Conservation (phyloP, 2,113 vertebrate genomes). For the Neofelis nebulosa region DNA sequence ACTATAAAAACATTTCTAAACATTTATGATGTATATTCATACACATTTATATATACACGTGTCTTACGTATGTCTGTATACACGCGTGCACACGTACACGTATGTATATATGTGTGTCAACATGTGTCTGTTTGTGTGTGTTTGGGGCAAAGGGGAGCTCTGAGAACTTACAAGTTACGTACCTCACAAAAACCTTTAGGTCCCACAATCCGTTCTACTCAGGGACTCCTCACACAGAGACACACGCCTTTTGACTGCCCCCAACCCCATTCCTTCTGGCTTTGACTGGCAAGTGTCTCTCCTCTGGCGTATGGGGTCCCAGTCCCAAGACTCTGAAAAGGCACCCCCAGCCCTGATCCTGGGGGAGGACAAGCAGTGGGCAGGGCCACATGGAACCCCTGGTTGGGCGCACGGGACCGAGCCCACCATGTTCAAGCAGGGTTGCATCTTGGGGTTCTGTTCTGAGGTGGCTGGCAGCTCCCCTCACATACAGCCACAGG, state of each 20-base stretch:
- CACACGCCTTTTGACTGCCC: not conserved
- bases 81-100: accelerated
- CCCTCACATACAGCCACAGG: not conserved
- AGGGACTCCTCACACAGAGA: not conserved
- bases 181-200: not conserved
- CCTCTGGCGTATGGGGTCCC: not conserved
- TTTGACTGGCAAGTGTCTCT: not conserved
- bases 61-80: not conserved
- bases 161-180: not conserved
- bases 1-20: not conserved
- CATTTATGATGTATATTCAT: not conserved
- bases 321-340: not conserved
- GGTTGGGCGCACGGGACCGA: too few relatives aligned
- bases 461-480: not conserved
- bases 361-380: not conserved
- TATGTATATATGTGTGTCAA: too few relatives aligned
- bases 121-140: too few relatives aligned
- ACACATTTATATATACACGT: not conserved
- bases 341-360: not conserved
- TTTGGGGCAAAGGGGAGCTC: not conserved
- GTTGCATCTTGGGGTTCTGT: not conserved
- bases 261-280: not conserved
- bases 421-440: too few relatives aligned
- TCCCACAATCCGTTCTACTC: not conserved
- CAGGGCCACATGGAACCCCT: too few relatives aligned